A percentile compares a stretch with the other conserved stretches of the same genome.
Conservation (phyloP, 2,113 vertebrate species). For the Neofelis nebulosa region DNA sequence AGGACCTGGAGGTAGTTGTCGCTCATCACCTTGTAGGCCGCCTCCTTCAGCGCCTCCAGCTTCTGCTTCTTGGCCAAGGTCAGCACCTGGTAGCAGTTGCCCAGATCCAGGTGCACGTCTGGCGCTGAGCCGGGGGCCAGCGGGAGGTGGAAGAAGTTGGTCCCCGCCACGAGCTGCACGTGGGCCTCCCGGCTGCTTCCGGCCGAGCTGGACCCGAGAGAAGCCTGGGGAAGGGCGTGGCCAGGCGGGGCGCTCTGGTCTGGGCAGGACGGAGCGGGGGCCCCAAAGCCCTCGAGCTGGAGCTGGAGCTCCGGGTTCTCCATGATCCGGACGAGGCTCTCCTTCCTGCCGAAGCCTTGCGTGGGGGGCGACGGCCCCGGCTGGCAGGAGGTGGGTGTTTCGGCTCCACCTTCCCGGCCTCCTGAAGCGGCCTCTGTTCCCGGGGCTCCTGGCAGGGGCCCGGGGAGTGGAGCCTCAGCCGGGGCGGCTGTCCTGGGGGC, state of each 20-base stretch:
- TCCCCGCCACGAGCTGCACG: slow-evolving; percentile 68
- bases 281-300: slow-evolving; percentile 61
- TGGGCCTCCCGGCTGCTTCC: not conserved
- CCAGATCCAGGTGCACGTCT: slow-evolving; percentile 88
- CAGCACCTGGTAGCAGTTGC: slow-evolving; percentile 92
- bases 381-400: rapidly evolving
- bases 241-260: not conserved
- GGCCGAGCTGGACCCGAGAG: not conserved
- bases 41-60: slow-evolving; percentile 83
- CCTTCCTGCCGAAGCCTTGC: slow-evolving; percentile 68
- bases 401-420: rapidly evolving
- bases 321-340: slow-evolving; percentile 86
- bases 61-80: slow-evolving; percentile 87
- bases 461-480: not conserved
- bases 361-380: rapidly evolving
- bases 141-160: slow-evolving; percentile 79
- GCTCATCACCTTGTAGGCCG: slow-evolving; percentile 92
- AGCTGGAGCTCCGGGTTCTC: slow-evolving; percentile 85
- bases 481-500: not conserved
- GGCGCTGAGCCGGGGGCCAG: slow-evolving; percentile 70
- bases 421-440: rapidly evolving
- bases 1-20: slow-evolving; percentile 95
- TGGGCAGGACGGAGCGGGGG: rapidly evolving
- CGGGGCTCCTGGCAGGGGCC: not conserved
- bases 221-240: not conserved